Base-by-base conservation (phyloP, 2,113 vertebrate genomes). In the Toxostoma redivivum region DNA sequence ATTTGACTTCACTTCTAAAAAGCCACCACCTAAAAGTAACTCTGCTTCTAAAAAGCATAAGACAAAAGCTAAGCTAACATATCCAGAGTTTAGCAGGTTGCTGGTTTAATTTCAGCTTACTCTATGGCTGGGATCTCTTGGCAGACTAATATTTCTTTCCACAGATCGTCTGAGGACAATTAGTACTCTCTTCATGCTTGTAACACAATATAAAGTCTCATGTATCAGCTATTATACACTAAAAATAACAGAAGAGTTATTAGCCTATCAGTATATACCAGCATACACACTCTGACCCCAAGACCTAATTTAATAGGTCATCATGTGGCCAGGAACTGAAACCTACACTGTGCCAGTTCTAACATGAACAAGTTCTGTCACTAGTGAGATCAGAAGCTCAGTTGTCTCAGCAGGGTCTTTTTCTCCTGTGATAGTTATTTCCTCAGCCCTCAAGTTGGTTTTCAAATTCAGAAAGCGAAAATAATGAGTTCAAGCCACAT, bases 191-290 rank as follows among this genome's bases (percentile, higher is more conserved):
- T 80, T 81, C 51, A 56, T 78, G 72, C 72, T 65, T 88, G 88
- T 78, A 95, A 90, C 47, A 73, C 54, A 79, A 95, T 87, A 95
- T 22, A 33, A 86, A 95, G 58, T 77, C 62, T 92, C 71, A 85
- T 18, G 62, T 95, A 62, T 92, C 90, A 88, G 66, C 62, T 91
- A 85, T 82, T 92, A 79, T 90, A 70, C 60, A 51, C 57, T 60
- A 81, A 72, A 69, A 69, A 81, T 48, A 96, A 70, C 18, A 89
- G 64, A 89, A 61, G 79, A 86, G 12, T 79, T 79, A 87, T 67
- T 70, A 89, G n/a, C 47, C 38, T 70, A 31, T 76, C 42, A 57
- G 65, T 65, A 65, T 54, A 66, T 8, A 76, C 54, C 24, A 80
- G 38, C 56, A 54, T 21, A 64, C 7, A n/a, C 11, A 77, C 35